Conservation (phyloP, 2,797 vertebrate genomes). For the Trachurus trachurus region DNA sequence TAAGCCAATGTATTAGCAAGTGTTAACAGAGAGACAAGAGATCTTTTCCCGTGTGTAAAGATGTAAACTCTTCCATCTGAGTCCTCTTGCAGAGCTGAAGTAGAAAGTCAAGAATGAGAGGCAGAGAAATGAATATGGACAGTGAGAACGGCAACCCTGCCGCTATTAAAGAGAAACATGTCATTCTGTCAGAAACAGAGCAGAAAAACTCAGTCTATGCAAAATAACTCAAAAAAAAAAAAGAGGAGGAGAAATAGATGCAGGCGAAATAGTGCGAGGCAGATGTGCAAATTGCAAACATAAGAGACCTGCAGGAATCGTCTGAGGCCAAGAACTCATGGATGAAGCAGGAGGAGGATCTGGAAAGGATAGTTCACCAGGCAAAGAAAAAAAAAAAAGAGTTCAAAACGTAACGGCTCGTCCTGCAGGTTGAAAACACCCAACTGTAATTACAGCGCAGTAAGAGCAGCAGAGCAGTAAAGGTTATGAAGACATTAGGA, state of each 20-base stretch:
- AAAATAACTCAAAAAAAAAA: not conserved
- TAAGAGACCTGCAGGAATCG: conserved; percentile 41
- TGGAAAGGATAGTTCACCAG: conserved; percentile 25
- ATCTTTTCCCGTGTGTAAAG: not conserved
- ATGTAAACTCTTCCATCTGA: conserved; percentile 10
- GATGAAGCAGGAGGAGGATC: conserved; percentile 9
- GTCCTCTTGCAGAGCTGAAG: not conserved
- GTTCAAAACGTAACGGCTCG: not conserved
- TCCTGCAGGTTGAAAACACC: not conserved
- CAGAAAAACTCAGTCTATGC: conserved; percentile 7
- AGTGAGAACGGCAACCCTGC: conserved; percentile 22
- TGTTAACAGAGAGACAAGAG: not conserved
- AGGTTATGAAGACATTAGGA: not conserved
- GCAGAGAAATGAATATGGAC: conserved; percentile 41
- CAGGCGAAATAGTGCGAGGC: conserved; percentile 39
- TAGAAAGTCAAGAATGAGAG: conserved; percentile 5
- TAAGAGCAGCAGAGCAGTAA: not conserved
- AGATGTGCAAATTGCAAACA: conserved; percentile 67
- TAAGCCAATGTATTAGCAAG: not conserved
- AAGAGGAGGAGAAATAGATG: conserved; percentile 29
- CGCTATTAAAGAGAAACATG: conserved; percentile 36
- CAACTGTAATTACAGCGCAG: not conserved
- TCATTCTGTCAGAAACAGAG: conserved; percentile 20
- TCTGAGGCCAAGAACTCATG: conserved; percentile 40
- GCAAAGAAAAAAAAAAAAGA: not conserved